Conservation (phyloP, 1,140 invertebrate genomes). For the Cydia fagiglandana region DNA sequence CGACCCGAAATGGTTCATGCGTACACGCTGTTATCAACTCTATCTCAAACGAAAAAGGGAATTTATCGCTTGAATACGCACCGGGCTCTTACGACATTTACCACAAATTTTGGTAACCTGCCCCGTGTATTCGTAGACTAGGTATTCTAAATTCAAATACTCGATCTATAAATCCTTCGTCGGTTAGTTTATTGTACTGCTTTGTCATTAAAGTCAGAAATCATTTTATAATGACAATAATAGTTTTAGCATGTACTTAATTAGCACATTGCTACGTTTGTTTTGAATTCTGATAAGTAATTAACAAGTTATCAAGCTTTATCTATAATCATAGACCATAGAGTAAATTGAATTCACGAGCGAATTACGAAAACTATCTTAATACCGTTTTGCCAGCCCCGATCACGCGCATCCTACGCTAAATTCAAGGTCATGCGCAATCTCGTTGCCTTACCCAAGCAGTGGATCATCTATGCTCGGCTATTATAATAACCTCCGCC, state of each 20-base stretch:
- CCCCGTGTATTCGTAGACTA: constrained; percentile 55
- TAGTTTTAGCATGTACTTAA: constrained; percentile 41
- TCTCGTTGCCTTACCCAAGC: background rate
- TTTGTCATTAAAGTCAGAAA: constrained; percentile 67
- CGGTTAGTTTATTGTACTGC: constrained; percentile 58
- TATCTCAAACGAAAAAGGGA: constrained; percentile 12
- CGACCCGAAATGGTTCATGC: constrained; percentile 42
- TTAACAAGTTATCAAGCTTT: background rate
- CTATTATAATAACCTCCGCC: constrained; percentile 38
- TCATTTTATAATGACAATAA: constrained; percentile 56
- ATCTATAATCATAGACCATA: background rate
- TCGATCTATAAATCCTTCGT: constrained; percentile 64
- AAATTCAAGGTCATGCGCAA: constrained; percentile 14
- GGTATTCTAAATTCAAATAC: constrained; percentile 63
- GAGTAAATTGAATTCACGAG: background rate
- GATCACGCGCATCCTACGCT: background rate
- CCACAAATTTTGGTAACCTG: constrained; percentile 36
- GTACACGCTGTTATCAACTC: constrained; percentile 37
- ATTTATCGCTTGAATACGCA: background rate
- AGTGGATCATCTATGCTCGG: background rate
- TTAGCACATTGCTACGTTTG: constrained; percentile 32
- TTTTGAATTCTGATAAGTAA: constrained; percentile 34
- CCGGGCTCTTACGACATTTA: background rate
- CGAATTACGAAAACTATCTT: background rate
- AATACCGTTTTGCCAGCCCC: background rate